A percentile compares a stretch with the other conserved stretches of the same genome.
These are phyloP conservation scores for Cheilosia soror DNA, from an alignment of 2,888 invertebrate genomes.

Conservation along the genomic window DNA sequence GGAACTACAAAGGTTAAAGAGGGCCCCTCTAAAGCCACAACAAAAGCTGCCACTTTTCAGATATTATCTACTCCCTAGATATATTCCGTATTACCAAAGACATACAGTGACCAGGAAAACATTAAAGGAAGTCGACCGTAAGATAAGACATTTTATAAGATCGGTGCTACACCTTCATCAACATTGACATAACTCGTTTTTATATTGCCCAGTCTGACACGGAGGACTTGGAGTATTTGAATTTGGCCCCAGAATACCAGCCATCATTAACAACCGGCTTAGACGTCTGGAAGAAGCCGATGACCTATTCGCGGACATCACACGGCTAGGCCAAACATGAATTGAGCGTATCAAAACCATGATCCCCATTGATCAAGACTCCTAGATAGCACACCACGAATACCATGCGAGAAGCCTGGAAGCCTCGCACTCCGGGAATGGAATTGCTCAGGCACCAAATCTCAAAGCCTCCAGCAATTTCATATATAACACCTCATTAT, in stretches of 20 bases:
- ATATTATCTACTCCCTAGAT: too few species aligned
- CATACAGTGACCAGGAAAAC: not conserved
- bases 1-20: not conserved
- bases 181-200: too few species aligned
- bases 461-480: not conserved
- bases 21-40: not conserved
- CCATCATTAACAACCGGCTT: too few species aligned
- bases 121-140: not conserved
- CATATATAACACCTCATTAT: not conserved
- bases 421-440: not conserved
- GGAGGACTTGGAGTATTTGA: too few species aligned
- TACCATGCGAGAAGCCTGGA: not conserved
- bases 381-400: accelerated
- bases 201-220: too few species aligned
- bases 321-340: too few species aligned
- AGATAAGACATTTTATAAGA: not conserved
- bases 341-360: not conserved
- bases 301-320: too few species aligned
- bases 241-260: too few species aligned
- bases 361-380: not conserved
- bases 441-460: not conserved
- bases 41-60: not conserved
- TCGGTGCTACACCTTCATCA: too few species aligned
- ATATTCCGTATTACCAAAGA: not conserved
- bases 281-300: too few species aligned